Evolutionary conservation across 2,113 vertebrate species (phyloP), one percentile per base, ranked within the genome.

Genomic region (Empidonax traillii): DNA sequence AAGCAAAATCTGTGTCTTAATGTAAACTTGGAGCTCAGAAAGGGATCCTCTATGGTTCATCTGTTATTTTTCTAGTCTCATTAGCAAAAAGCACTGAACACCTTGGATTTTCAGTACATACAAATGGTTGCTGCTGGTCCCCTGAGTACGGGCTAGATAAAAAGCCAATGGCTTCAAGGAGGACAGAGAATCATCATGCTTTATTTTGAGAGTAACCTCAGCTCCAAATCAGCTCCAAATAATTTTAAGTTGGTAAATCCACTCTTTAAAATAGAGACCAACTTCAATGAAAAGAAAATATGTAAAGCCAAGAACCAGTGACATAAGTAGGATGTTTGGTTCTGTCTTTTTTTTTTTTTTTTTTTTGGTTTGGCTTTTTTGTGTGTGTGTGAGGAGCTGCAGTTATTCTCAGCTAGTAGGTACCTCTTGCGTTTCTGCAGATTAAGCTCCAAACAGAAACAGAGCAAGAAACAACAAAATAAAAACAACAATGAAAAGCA

Each of bases 291-390:
- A 43, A 22, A 25, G 6, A n/a, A 68, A 52, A 61, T 47, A 68
- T n/a, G 2, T 30, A 69, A 81, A 80, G 3, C 3, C 3, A 3
- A 68, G 67, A 56, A 2, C 4, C 37, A 65, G 19, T 53, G 37
- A 74, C 11, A 59, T 30, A 43, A 39, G 5, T 7, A 39, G 1
- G 3, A 2, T 11, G 23, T 22, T 47, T 47, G 22, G 15, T 9
- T 18, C 10, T 10, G 1, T 10, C 35, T 24, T 35, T 6, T 41
- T 41, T 41, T 20, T 3, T 2, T 10, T 18, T 13, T 10, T 20
- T 3, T 2, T 10, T 18, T 13, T 10, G 1, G 17, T 30, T 35
- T 6, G 4, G 1, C 0, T 1, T 8, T 20, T 13, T 24, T 27
- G 14, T 28, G 14, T 28, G 51, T 6, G 9, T 62, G 14, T 44